A percentile compares a stretch with the other conserved stretches of the same genome.
Conservation (phyloP, 2,888 invertebrate species). For the Abscondita cerata region DNA sequence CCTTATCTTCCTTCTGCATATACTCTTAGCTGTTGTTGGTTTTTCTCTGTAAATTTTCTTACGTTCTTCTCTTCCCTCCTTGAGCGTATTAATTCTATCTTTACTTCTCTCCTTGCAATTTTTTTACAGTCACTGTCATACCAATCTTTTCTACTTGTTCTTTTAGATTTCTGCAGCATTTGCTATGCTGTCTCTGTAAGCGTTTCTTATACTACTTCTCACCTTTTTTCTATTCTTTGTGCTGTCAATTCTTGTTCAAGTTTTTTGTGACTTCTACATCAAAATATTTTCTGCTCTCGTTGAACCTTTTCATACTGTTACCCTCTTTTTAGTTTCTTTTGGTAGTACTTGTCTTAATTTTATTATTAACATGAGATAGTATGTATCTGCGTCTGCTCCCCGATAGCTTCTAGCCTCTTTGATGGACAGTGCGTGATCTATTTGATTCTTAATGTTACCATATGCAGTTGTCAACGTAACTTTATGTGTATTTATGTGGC, state of each 20-base stretch:
- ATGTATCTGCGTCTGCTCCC: constrained; percentile 12
- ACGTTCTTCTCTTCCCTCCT: constrained; percentile 6
- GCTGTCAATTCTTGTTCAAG: constrained; percentile 12
- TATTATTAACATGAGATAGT: constrained; percentile 11
- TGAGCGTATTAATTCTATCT: constrained; percentile 4
- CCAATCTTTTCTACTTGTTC: constrained; percentile 18
- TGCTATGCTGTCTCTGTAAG: constrained; percentile 16
- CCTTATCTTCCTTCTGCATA: neutral
- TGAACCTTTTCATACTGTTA: too few relatives aligned
- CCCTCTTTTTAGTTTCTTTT: neutral
- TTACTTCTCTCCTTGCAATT: constrained; percentile 3
- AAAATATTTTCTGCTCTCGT: constrained; percentile 11
- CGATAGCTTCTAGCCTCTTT: constrained; percentile 12
- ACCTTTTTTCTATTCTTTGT: constrained; percentile 9
- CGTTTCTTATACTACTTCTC: constrained; percentile 13
- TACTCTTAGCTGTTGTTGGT: too few relatives aligned
- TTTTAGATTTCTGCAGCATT: constrained; percentile 13
- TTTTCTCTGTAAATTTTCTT: constrained; percentile 15
- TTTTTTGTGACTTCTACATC: constrained; percentile 11
- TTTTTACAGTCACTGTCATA: constrained; percentile 15
- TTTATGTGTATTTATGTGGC: too few relatives aligned
- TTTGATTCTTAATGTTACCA: constrained; percentile 10
- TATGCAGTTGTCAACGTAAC: too few relatives aligned
- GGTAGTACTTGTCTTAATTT: constrained; percentile 15
- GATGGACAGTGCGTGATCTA: constrained; percentile 11